phyloP scores from a whole-genome alignment of 2,797 vertebrate species.

The Semaprochilodus insignis region DNA sequence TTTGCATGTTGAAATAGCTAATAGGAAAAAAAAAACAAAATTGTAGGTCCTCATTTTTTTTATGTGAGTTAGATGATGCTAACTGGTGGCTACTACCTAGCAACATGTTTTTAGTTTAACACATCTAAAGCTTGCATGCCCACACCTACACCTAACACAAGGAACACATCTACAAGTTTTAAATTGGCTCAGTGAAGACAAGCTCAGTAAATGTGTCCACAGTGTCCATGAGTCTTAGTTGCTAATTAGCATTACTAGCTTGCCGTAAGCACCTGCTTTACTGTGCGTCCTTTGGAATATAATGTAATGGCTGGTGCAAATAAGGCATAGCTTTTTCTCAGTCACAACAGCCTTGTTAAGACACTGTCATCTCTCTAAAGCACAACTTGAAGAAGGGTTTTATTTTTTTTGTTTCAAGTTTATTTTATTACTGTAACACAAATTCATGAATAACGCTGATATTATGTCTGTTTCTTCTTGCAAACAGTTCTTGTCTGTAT shows the following conservation, averaged over 20 bases:
- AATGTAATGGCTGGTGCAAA: background rate
- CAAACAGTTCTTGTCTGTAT: background rate
- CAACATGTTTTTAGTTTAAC: background rate
- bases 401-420: background rate
- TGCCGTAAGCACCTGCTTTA: background rate
- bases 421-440: constrained; percentile 17
- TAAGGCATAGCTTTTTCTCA: constrained; percentile 1
- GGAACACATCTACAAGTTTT: constrained; percentile 8
- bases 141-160: constrained; percentile 6
- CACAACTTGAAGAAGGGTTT: background rate
- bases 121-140: background rate
- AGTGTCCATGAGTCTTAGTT: background rate
- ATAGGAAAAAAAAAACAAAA: background rate
- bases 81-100: background rate
- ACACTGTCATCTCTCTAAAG: background rate
- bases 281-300: background rate
- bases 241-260: constrained; percentile 29
- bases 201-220: background rate
- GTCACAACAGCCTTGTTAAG: background rate
- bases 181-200: constrained; percentile 4
- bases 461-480: background rate
- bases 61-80: background rate
- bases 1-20: background rate
- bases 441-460: background rate
- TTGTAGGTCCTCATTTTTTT: background rate